Base-by-base conservation (phyloP, 2,113 vertebrate species). In the Erythrolamprus reginae region DNA sequence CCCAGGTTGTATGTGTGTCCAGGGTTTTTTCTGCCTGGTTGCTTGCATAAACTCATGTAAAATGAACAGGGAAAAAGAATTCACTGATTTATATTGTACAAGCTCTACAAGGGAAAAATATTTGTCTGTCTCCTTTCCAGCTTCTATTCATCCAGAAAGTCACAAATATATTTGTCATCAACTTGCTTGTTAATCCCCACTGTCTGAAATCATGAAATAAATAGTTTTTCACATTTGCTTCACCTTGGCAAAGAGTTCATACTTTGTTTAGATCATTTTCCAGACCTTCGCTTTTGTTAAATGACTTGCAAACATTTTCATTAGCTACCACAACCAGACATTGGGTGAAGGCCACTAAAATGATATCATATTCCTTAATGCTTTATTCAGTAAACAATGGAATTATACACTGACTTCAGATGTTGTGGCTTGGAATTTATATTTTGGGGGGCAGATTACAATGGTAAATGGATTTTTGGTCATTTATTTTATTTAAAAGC, bases 331-430 rank as follows among this genome's bases (percentile, higher is more conserved):
- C n/a, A 50, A 89, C 53, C 24, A 89, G 23, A 89, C 15, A 83
- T 58, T 56, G 92, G 61, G 33, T 90, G 58, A 65, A 86, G 50
- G 82, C 55, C 92, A 95, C 77, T 70, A 82, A 91, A 56, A 13
- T 50, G 82, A 47, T 42, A 90, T 61, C 28, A 83, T 89, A 89
- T 93, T 90, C 93, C 55, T 82, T 52, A 91, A 92, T 53, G 92
- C 91, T 26, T 94, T 45, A 89, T 12, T 91, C 88, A 82, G 89
- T 94, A 92, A 94, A 93, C 53, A 92, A 38, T 90, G 26, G 48
- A 89, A 92, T 91, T 93, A 95, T 47, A 85, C 92, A 96, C 92
- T 88, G 53, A 50, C 77, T 92, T 47, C 90, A 93, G 93, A 94
- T 84, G 26, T 91, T 85, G 70, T 51, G 90, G 93, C 90, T 92